Base-by-base conservation (phyloP, 2,797 vertebrate species). In the Chrysocyon brachyurus region DNA sequence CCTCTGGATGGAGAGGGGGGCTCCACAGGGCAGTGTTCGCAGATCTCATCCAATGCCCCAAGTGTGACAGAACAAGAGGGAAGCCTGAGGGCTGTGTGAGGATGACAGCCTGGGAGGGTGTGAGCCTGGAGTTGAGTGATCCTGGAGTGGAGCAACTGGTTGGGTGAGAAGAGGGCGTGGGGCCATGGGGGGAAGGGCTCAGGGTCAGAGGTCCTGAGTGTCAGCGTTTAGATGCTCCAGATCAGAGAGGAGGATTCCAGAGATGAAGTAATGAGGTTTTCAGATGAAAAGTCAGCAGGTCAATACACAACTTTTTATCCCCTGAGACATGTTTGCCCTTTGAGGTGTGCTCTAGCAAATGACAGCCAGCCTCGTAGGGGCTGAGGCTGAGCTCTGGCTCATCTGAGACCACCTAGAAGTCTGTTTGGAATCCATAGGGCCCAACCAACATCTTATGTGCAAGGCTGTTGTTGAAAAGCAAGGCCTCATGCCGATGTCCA, bases 1-100 rank as follows among this genome's bases (percentile, higher is more conserved):
- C 52, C 0, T 31, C 49, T 19, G 36, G 59, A 22, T 7, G 0
- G 1, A 33, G 40, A 28, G 26, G 54, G 26, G 16, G 6, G 52
- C 22, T 70, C 12, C 21, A 0, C 61, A 31, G 19, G 31, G 15
- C 5, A 6, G 17, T 10, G 14, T 14, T 24, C 15, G 31, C n/a
- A 92, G n/a, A 14, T 36, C 82, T 66, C 59, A 24, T 28, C 56
- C n/a, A 54, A 90, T 5, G 16, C 63, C 12, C 12, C 57, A 64
- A 14, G 12, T 16, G 3, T 31, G 16, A 57, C 54, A 82, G 33
- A 33, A 59, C 15, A 6, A 63, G 66, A 70, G 40, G 75, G 63
- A 72, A 64, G 75, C 33, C 2, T 31, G 46, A 59, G 10, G 4
- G 21, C 7, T 12, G 83, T 40, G 15, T 7, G 59, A 3, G 79